phyloP scores from a whole-genome alignment of 1,140 invertebrate species.

The Pseudachorutes palmiensis region DNA sequence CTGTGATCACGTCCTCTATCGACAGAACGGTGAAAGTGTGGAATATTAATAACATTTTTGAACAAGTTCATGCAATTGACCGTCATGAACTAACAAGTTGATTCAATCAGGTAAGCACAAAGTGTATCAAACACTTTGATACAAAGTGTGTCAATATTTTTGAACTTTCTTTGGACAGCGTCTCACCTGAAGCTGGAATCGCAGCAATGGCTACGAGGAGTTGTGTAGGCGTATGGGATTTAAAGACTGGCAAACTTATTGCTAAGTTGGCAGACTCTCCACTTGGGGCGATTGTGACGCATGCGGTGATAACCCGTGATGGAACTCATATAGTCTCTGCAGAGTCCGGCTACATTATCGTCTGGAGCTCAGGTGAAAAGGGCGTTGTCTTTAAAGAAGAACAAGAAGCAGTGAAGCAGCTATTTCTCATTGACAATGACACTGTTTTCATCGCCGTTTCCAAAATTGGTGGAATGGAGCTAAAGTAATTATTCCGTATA shows the following conservation, averaged over 20 bases:
- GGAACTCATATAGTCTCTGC: constrained; percentile 77
- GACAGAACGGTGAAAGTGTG: constrained; percentile 97
- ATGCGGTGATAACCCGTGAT: constrained; percentile 67
- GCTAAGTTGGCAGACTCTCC: constrained; percentile 83
- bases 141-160: not conserved
- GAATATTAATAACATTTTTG: constrained; percentile 98
- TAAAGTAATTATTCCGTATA: constrained; percentile 13
- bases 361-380: constrained; percentile 79
- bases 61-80: constrained; percentile 93
- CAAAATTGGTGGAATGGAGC: constrained; percentile 37
- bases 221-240: constrained; percentile 90
- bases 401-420: constrained; percentile 74
- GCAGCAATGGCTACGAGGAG: constrained; percentile 83
- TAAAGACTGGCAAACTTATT: constrained; percentile 71
- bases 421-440: constrained; percentile 74
- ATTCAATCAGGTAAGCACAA: constrained; percentile 64
- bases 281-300: constrained; percentile 87
- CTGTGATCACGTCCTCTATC: constrained; percentile 90
- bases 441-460: constrained; percentile 79
- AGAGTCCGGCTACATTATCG: constrained; percentile 82
- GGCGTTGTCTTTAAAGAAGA: constrained; percentile 70
- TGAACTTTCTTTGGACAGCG: constrained; percentile 45
- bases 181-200: constrained; percentile 61
- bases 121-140: not conserved
- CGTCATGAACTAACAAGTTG: constrained; percentile 90